These are phyloP conservation scores for Chelon auratus DNA, from an alignment of 2,797 vertebrate genomes.

Conservation along the genomic window DNA sequence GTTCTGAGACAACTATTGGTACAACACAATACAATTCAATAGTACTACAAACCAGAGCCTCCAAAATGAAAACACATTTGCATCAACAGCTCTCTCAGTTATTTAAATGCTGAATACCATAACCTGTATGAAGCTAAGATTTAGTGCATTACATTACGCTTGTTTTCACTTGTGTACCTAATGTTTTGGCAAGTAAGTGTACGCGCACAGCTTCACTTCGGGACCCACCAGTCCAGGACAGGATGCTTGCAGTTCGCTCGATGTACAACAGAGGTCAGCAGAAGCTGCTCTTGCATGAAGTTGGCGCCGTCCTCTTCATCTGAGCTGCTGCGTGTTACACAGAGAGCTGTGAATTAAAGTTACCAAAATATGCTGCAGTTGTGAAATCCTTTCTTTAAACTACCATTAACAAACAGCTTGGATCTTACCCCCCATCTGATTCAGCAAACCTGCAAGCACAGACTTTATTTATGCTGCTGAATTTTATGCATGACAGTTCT, in stretches of 20 bases:
- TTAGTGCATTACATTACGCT: too few relatives aligned
- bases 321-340: slow-evolving; percentile 1
- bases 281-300: slow-evolving; percentile 62
- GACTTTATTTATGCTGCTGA: slow-evolving; percentile 73
- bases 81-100: too few relatives aligned
- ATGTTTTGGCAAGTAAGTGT: too few relatives aligned
- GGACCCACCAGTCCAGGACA: slow-evolving; percentile 1
- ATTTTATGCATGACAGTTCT: slow-evolving; percentile 74
- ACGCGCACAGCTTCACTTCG: neutral
- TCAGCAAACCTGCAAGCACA: slow-evolving; percentile 72
- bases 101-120: too few relatives aligned
- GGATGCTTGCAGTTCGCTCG: slow-evolving; percentile 56
- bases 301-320: slow-evolving; percentile 17
- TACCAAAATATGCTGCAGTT: slow-evolving; percentile 51
- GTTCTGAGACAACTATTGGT: too few relatives aligned
- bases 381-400: slow-evolving; percentile 59
- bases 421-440: slow-evolving; percentile 70
- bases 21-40: too few relatives aligned
- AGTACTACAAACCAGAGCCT: too few relatives aligned
- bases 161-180: too few relatives aligned
- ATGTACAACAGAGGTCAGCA: slow-evolving; percentile 74
- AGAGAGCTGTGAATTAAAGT: slow-evolving; percentile 28
- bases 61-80: too few relatives aligned
- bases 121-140: too few relatives aligned
- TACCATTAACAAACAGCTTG: slow-evolving; percentile 75